Evolutionary conservation across 1,140 invertebrate genomes (phyloP).

Genomic region (Brachionus rotundiformis): DNA sequence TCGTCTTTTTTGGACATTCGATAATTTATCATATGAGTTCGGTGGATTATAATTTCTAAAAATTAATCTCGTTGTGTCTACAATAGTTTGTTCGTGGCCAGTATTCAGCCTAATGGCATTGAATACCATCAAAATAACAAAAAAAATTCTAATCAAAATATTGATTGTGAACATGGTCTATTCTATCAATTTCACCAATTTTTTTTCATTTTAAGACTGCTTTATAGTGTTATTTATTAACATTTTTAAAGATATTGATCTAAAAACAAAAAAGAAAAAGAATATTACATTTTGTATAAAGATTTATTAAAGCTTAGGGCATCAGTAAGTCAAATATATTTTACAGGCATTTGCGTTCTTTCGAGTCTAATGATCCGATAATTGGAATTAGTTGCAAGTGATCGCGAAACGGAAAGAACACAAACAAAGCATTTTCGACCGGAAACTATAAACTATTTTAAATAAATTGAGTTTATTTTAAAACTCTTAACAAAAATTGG

Average conservation of each 20-base stretch:
- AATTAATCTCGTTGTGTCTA: constrained; percentile 15
- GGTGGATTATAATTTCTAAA: not conserved
- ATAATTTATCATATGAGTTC: not conserved
- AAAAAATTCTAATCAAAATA: not conserved
- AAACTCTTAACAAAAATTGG: not conserved
- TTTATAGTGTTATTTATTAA: constrained; percentile 28
- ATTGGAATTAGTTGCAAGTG: constrained; percentile 23
- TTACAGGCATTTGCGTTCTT: not conserved
- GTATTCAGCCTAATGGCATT: not conserved
- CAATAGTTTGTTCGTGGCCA: not conserved
- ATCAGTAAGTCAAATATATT: constrained; percentile 17
- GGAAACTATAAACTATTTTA: constrained; percentile 22
- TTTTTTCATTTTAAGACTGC: constrained; percentile 13
- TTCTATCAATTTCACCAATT: not conserved
- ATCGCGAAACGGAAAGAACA: not conserved
- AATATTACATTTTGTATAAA: constrained; percentile 1
- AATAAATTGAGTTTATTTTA: constrained; percentile 40
- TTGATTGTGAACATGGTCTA: not conserved
- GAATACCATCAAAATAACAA: not conserved
- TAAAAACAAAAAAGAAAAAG: not conserved
- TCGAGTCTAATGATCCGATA: constrained; percentile 36
- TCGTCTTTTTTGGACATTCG: not conserved
- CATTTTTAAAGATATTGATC: constrained; percentile 14
- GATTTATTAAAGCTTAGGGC: not conserved
- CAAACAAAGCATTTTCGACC: not conserved